phyloP scores from a whole-genome alignment of 2,113 vertebrate species.

The Nannobrachium achirus region DNA sequence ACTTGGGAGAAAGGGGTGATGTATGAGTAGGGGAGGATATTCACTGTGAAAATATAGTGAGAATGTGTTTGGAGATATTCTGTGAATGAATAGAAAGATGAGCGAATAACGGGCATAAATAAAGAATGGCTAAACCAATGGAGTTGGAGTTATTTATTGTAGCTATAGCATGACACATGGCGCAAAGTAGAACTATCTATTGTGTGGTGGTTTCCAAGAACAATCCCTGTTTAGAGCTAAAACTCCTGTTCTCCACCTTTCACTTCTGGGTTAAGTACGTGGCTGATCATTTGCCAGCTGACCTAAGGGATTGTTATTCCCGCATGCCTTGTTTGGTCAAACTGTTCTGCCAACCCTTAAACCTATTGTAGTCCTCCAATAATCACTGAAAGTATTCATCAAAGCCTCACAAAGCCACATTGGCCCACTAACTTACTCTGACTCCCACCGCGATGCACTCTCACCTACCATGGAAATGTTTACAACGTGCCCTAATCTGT shows the following conservation, averaged over 20 bases:
- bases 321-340: slow-evolving; percentile 4
- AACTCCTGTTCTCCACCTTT: slow-evolving; percentile 12
- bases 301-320: slow-evolving; percentile 21
- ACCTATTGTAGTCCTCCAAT: slow-evolving; percentile 38
- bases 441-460: too few relatives aligned
- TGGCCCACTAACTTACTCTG: background rate
- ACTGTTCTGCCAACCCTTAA: slow-evolving; percentile 19
- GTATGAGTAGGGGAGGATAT: slow-evolving; percentile 6
- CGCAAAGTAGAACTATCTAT: background rate
- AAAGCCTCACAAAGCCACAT: slow-evolving; percentile 37
- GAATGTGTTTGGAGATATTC: background rate
- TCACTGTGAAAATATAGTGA: background rate
- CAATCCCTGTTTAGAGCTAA: slow-evolving; percentile 4
- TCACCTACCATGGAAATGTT: slow-evolving; percentile 20
- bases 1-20: slow-evolving; percentile 35
- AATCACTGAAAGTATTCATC: slow-evolving; percentile 24
- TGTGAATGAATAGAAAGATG: slow-evolving; percentile 2
- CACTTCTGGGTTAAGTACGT: slow-evolving; percentile 39
- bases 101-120: background rate
- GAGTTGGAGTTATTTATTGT: slow-evolving; percentile 8
- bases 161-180: background rate
- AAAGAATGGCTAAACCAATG: background rate
- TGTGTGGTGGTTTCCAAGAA: slow-evolving; percentile 5
- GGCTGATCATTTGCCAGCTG: slow-evolving; percentile 16
- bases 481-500: slow-evolving; percentile 2